Evolutionary conservation across 1,140 invertebrate species (phyloP), one percentile per base, ranked within the genome.

Genomic region (Drosophila grimshawi): DNA sequence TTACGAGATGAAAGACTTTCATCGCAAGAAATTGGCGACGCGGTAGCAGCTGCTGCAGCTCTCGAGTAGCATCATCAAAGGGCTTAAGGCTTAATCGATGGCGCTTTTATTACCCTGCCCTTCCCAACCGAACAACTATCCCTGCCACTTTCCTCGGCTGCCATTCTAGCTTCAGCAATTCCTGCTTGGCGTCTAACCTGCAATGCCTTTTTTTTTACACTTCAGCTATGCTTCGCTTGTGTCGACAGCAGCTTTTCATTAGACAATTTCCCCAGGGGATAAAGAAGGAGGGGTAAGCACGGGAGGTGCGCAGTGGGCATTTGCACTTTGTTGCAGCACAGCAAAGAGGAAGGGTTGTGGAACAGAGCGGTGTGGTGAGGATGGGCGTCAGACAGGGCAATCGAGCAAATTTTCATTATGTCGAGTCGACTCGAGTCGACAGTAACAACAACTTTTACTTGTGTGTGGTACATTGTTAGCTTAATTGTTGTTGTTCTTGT

Each of bases 191-290:
- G 33, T 57, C 45, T 66, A 69, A 69, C 41, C 48, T 60, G 66
- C 66, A 69, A 74, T 79, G 71, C 65, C 70, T 37, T 86, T 86
- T 78, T 80, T 86, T 82, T 86, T 86, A 69, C 80, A 88, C 82
- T 86, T 88, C 53, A 67, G 69, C 53, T 72, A 86, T 79, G 82
- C 82, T 86, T 86, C 82, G 82, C 69, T 88, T 86, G 83, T 83
- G 82, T 88, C 83, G 85, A 86, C 83, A 86, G 73, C 83, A 86
- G 83, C 83, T 86, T 86, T 86, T 86, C 83, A 86, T 86, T 86
- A 86, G 83, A 86, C 83, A 83, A 86, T 86, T 86, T 86, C 80
- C 83, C 83, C 30, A 46, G 53, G 62, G 67, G 32, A 8, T 35
- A 43, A 6, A 43, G 39, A 61, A n/a, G 35, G 19, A 46, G 39